These are phyloP conservation scores for Hypotaenidia okinawae DNA, from an alignment of 2,797 vertebrate species.

Conservation along the genomic window DNA sequence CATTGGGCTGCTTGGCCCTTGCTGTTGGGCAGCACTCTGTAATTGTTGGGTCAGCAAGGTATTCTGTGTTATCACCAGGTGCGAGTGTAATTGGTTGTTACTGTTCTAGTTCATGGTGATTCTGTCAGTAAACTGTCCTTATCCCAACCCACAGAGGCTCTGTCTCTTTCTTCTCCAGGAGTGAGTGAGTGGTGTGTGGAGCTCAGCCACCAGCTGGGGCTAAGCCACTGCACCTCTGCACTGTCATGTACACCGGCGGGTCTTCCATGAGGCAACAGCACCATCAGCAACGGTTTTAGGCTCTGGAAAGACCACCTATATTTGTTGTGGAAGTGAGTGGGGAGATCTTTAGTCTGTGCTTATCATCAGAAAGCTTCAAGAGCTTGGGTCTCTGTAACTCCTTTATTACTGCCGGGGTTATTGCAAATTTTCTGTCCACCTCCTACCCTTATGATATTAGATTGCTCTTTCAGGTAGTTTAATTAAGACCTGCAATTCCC, in stretches of 20 bases:
- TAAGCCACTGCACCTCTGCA: neutral
- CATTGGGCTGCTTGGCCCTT: too few species aligned
- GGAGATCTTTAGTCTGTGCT: neutral
- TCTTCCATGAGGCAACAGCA: neutral
- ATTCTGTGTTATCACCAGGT: too few species aligned
- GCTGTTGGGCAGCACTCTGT: too few species aligned
- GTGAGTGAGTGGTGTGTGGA: too few species aligned
- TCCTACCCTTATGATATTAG: neutral
- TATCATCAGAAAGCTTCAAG: neutral
- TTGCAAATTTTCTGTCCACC: neutral
- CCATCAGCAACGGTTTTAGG: neutral
- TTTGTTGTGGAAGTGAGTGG: neutral
- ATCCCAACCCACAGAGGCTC: too few species aligned
- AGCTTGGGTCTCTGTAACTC: neutral
- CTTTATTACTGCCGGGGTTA: neutral
- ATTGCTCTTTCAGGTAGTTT: neutral
- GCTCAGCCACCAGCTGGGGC: too few species aligned
- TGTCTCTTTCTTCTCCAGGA: too few species aligned
- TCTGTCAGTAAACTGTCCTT: too few species aligned
- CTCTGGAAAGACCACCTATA: neutral
- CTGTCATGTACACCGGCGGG: neutral
- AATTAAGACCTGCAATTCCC: neutral
- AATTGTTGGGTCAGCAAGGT: too few species aligned
- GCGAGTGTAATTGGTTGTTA: too few species aligned
- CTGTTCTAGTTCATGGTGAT: too few species aligned